Conservation (phyloP, 2,888 invertebrate species). For the Caenorhabditis afra region DNA sequence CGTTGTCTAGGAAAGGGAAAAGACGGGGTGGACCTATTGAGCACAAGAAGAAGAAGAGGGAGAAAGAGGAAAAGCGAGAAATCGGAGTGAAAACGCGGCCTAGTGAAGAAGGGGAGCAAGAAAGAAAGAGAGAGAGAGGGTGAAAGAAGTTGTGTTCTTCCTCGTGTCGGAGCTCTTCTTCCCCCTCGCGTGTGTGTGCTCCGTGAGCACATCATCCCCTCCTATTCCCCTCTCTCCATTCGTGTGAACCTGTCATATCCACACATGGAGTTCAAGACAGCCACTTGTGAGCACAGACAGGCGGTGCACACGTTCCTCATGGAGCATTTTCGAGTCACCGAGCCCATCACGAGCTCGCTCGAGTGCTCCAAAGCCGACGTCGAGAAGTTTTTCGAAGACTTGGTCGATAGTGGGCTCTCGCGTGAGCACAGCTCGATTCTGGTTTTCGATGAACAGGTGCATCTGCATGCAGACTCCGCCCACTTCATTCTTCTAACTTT, state of each 20-base stretch:
- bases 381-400: constrained; percentile 66
- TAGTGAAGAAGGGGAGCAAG: constrained; percentile 4
- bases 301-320: constrained; percentile 61
- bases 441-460: constrained; percentile 48
- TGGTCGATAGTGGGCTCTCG: constrained; percentile 60
- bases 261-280: constrained; percentile 37
- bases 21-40: constrained; percentile 1
- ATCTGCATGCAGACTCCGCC: too few species aligned
- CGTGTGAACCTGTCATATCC: too few species aligned
- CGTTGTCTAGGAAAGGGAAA: constrained; percentile 13
- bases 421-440: constrained; percentile 59
- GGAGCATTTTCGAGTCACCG: constrained; percentile 65
- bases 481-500: too few species aligned
- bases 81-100: background rate
- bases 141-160: background rate
- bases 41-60: constrained; percentile 13
- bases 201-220: background rate
- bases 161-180: background rate
- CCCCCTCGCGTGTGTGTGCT: background rate
- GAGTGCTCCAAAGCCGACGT: constrained; percentile 62
- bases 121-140: background rate
- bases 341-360: constrained; percentile 66
- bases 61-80: background rate
- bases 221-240: background rate
- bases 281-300: constrained; percentile 26